Conservation (phyloP, 2,797 vertebrate species). For the Sebastes taczanowskii region DNA sequence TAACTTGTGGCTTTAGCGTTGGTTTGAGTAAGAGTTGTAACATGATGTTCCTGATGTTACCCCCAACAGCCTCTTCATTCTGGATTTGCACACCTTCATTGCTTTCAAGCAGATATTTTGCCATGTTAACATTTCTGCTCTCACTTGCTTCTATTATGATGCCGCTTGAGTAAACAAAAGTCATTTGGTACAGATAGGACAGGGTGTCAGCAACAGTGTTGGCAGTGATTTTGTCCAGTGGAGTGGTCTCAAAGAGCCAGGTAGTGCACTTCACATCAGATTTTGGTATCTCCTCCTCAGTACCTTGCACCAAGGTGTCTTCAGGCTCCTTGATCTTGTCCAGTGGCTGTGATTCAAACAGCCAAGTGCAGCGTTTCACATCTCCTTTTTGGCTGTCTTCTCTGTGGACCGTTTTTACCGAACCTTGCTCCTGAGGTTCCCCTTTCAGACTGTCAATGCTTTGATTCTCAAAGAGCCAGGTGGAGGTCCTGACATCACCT, state of each 20-base stretch:
- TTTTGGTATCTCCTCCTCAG: constrained; percentile 75
- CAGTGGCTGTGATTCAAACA: constrained; percentile 92
- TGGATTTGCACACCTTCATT: constrained; percentile 76
- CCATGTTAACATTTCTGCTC: constrained; percentile 85
- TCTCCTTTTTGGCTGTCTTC: constrained; percentile 91
- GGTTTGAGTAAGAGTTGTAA: constrained; percentile 87
- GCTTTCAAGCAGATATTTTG: constrained; percentile 85
- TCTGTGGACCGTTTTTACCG: constrained; percentile 86
- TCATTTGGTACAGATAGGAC: constrained; percentile 76
- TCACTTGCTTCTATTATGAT: constrained; percentile 91
- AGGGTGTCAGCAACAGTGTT: constrained; percentile 83
- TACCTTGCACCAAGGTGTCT: constrained; percentile 1
- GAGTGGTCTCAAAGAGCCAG: constrained; percentile 92
- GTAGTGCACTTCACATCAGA: constrained; percentile 91
- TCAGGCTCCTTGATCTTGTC: constrained; percentile 87
- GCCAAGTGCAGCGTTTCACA: constrained; percentile 92
- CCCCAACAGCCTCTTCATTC: constrained; percentile 89
- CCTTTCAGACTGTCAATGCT: constrained; percentile 87
- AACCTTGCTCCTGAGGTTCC: constrained; percentile 78
- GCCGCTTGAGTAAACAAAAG: constrained; percentile 86
- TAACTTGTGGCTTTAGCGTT: constrained; percentile 83
- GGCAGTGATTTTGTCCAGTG: constrained; percentile 84
- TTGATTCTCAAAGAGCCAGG: constrained; percentile 94
- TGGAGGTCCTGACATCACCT: constrained; percentile 90
- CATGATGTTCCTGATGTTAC: constrained; percentile 90